These are phyloP conservation scores for Mesopsocus fuscifrons DNA, from an alignment of 2,888 invertebrate genomes.

Conservation along the genomic window DNA sequence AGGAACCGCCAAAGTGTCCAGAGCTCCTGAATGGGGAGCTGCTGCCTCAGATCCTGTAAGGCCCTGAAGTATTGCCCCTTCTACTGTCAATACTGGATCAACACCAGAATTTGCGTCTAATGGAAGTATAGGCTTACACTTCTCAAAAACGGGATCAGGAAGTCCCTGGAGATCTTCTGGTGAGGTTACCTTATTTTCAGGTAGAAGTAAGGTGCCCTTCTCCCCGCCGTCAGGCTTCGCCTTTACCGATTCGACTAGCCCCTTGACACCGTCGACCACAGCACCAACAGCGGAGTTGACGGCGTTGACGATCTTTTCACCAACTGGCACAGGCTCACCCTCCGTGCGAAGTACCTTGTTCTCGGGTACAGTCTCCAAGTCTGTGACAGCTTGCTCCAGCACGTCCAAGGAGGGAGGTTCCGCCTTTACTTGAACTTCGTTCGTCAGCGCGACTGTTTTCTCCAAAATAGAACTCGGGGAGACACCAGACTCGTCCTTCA, in stretches of 20 bases:
- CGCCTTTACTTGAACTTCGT: constrained; percentile 2
- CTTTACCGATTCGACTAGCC: constrained; percentile 2
- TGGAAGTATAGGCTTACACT: no score
- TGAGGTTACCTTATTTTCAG: background rate
- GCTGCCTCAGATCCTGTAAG: no score
- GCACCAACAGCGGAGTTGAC: constrained; percentile 6
- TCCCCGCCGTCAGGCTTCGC: background rate
- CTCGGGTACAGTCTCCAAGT: constrained; percentile 1
- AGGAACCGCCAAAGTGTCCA: background rate
- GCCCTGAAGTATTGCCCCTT: no score
- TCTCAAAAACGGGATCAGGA: background rate
- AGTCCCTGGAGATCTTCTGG: background rate
- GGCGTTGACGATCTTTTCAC: background rate
- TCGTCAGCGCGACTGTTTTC: constrained; percentile 3
- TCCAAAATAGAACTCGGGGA: background rate
- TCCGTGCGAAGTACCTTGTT: background rate
- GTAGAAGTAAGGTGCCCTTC: background rate
- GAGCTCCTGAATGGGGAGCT: background rate
- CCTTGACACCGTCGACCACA: constrained; percentile 5
- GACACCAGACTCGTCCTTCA: constrained; percentile 1
- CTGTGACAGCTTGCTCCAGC: background rate
- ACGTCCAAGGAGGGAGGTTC: background rate
- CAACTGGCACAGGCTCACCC: background rate
- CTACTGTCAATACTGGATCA: background rate
- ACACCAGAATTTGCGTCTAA: background rate